A percentile compares a stretch with the other conserved stretches of the same genome.
These are phyloP conservation scores for Tragelaphus strepsiceros DNA, from an alignment of 2,113 vertebrate genomes.

Conservation along the genomic window DNA sequence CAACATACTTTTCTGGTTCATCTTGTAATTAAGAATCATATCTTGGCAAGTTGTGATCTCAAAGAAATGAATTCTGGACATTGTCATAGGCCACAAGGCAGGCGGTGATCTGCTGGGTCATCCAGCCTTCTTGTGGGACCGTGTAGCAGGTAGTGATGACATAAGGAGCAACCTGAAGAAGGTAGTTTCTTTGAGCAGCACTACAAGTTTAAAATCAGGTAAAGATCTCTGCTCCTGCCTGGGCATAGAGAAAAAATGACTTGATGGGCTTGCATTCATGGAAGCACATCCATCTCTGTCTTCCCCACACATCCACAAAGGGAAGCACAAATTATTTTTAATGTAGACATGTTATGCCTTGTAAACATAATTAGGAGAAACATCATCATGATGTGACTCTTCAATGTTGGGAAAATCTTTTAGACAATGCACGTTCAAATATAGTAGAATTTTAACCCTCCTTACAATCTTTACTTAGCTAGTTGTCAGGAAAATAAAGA, in stretches of 20 bases:
- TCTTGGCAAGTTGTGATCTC: neutral
- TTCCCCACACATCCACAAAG: neutral
- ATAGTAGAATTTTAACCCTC: neutral
- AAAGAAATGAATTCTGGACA: neutral
- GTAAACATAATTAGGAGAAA: neutral
- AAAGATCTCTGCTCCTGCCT: neutral
- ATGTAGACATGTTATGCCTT: neutral
- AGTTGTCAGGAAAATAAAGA: neutral
- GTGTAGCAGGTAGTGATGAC: neutral
- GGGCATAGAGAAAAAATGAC: neutral
- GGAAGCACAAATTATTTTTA: neutral
- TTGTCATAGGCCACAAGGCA: neutral
- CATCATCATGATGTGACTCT: neutral
- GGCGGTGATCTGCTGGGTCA: neutral
- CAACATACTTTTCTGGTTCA: neutral
- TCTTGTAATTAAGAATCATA: neutral
- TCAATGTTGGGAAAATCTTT: neutral
- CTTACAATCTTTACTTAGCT: constrained; percentile 9
- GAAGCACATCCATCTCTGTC: neutral
- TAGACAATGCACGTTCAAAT: neutral
- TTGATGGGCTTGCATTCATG: neutral
- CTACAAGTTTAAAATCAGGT: neutral
- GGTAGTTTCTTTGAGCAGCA: neutral
- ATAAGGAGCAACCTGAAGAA: neutral
- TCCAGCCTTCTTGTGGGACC: neutral